Base-by-base conservation (phyloP, 2,113 vertebrate genomes). In the Rana temporaria region DNA sequence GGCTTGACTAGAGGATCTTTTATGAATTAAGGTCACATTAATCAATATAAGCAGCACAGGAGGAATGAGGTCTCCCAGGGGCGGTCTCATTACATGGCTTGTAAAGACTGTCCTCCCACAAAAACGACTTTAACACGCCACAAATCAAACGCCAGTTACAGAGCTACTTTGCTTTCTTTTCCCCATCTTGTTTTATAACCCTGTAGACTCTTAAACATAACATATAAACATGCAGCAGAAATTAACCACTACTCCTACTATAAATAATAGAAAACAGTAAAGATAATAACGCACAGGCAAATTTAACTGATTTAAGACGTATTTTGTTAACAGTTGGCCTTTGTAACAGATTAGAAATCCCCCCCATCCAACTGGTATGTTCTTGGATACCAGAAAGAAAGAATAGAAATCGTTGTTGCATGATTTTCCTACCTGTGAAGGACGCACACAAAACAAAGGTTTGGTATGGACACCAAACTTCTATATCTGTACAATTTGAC, bases 21-120 rank as follows among this genome's bases (percentile, higher is more conserved):
- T 89, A 92, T 93, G 91, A 93, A 93, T 94, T 91, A 92, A 88
- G 91, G 85, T 87, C 90, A 91, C 89, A 95, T 96, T 95, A 93
- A 93, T 97, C 95, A 96, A 93, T 90, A 93, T 96, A 94, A 95
- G 86, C 89, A 84, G 89, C 87, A 60, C 34, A 89, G 87, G 91
- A 91, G 88, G 91, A 90, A 90, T 87, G 92, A 91, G 89, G 91
- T 92, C 90, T 94, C 89, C 71, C 84, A 78, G 92, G 90, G 89
- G 90, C 89, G 86, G 89, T 87, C 92, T 94, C 91, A 94, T 94
- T 94, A 95, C 90, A 94, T 91, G 91, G 81, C 89, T 91, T 92
- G 90, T 93, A 92, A 93, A 93, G 89, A 93, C 89, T 90, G 90
- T 92, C 92, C 90, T 93, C 92, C 91, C 89, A 91, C 92, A 92